Evolutionary conservation across 2,888 invertebrate genomes (phyloP).

Genomic region (Epicampocera succincta): DNA sequence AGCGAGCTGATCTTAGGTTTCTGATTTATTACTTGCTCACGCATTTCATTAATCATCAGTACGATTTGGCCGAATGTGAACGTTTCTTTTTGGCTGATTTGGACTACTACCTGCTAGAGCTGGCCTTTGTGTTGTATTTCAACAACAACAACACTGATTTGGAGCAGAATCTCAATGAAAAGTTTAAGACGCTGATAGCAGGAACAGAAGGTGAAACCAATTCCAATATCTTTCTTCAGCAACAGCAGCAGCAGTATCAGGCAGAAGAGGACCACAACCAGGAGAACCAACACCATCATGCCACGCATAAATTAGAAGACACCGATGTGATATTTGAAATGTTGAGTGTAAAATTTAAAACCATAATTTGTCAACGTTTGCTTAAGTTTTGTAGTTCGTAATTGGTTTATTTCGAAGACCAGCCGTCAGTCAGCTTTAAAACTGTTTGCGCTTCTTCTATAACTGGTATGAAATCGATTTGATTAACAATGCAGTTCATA

Average conservation of each 20-base stretch:
- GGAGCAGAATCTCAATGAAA: constrained; percentile 79
- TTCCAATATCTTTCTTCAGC: constrained; percentile 71
- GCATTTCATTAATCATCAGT: constrained; percentile 79
- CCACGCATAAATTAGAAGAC: constrained; percentile 76
- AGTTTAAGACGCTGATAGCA: constrained; percentile 77
- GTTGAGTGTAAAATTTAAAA: constrained; percentile 81
- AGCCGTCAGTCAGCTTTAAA: constrained; percentile 9
- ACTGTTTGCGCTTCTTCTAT: constrained; percentile 3
- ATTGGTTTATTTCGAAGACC: constrained; percentile 31
- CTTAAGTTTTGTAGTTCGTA: constrained; percentile 79
- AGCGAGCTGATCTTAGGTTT: constrained; percentile 80
- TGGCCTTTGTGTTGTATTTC: constrained; percentile 81
- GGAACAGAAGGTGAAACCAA: constrained; percentile 50
- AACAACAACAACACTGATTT: constrained; percentile 80
- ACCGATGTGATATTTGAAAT: constrained; percentile 81
- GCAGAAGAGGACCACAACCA: constrained; percentile 44
- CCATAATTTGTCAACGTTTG: constrained; percentile 80
- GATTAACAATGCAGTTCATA: too few species aligned
- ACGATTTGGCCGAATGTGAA: constrained; percentile 80
- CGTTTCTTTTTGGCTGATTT: constrained; percentile 80
- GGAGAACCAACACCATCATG: constrained; percentile 50
- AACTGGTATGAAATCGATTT: background rate
- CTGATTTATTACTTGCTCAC: constrained; percentile 80
- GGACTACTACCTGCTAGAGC: constrained; percentile 80
- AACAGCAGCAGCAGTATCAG: constrained; percentile 47